Conservation (phyloP, 2,888 invertebrate genomes). For the Tachina lurida region DNA sequence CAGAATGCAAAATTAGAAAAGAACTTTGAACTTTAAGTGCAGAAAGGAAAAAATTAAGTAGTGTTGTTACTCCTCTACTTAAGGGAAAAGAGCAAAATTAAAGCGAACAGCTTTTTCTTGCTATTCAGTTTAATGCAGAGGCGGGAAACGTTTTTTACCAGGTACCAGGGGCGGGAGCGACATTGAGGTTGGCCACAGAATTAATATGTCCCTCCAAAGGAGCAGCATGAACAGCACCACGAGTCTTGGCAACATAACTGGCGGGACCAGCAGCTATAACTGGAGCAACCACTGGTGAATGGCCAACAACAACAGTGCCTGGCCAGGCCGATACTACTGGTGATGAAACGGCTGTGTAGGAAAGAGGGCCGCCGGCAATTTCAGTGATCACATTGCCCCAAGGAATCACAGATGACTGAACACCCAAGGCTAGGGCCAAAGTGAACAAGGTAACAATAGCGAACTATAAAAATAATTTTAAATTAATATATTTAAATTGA, state of each 20-base stretch:
- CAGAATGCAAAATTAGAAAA: slow-evolving; percentile 4
- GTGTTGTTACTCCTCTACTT: slow-evolving; percentile 21
- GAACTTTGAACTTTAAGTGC: slow-evolving; percentile 21
- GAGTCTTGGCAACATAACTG: slow-evolving; percentile 58
- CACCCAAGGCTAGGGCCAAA: slow-evolving; percentile 80
- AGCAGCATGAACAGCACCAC: slow-evolving; percentile 64
- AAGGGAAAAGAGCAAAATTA: slow-evolving; percentile 13
- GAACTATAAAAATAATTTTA: slow-evolving; percentile 75
- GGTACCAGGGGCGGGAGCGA: slow-evolving; percentile 71
- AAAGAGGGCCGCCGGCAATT: slow-evolving; percentile 75
- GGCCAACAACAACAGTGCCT: slow-evolving; percentile 28
- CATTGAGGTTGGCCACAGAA: slow-evolving; percentile 64
- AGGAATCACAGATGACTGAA: slow-evolving; percentile 78
- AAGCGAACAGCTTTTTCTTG: neutral
- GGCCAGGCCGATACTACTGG: slow-evolving; percentile 73
- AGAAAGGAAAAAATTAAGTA: neutral
- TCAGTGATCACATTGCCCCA: slow-evolving; percentile 74
- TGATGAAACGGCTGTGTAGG: slow-evolving; percentile 76
- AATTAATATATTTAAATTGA: neutral
- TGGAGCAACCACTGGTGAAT: slow-evolving; percentile 60
- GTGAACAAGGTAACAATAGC: slow-evolving; percentile 76
- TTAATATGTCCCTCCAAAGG: slow-evolving; percentile 63
- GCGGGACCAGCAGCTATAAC: slow-evolving; percentile 51
- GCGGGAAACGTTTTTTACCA: slow-evolving; percentile 38
- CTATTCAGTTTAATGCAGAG: neutral